Percentiles rank a stretch among this genome's conserved stretches.
Evolutionary conservation across 2,113 vertebrate genomes (phyloP).

Genomic region (Monopterus albus): DNA sequence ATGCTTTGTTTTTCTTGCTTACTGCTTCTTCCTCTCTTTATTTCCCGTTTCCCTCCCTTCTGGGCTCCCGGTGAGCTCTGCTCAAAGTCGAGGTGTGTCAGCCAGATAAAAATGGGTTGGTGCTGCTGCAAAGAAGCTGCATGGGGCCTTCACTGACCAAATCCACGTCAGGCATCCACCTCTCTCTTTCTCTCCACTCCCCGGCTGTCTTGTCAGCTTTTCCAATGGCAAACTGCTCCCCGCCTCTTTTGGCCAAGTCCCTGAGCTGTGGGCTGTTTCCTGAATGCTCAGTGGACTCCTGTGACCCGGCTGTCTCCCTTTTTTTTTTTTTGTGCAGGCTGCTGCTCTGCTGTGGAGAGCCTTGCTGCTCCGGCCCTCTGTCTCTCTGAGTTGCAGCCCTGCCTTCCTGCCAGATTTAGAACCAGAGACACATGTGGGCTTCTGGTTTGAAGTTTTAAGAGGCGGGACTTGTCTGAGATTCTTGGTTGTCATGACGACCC

Average conservation of each 20-base stretch:
- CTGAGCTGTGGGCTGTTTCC: conserved; percentile 52
- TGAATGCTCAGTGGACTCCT: conserved; percentile 51
- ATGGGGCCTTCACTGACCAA: conserved; percentile 82
- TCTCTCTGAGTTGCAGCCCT: conserved; percentile 59
- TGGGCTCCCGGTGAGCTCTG: conserved; percentile 22
- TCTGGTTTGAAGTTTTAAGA: conserved; percentile 71
- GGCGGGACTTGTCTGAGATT: conserved; percentile 61
- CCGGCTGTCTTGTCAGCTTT: conserved; percentile 86
- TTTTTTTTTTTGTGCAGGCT: background rate
- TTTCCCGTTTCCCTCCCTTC: background rate
- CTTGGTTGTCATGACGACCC: conserved; percentile 52
- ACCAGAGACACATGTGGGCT: conserved; percentile 85
- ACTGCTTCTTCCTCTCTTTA: conserved; percentile 16
- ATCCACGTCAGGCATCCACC: conserved; percentile 78
- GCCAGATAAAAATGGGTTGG: conserved; percentile 63
- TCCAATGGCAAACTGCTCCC: conserved; percentile 84
- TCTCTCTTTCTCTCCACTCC: conserved; percentile 41
- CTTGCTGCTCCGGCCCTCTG: conserved; percentile 26
- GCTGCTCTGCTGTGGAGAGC: conserved; percentile 20
- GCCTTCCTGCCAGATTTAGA: conserved; percentile 87
- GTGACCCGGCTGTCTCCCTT: conserved; percentile 36
- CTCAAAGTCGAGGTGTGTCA: conserved; percentile 51
- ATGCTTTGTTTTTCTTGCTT: conserved; percentile 64
- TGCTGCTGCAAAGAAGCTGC: conserved; percentile 66
- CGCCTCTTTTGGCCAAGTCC: conserved; percentile 57